A percentile compares a stretch with the other conserved stretches of the same genome.
phyloP scores from a whole-genome alignment of 2,888 invertebrate genomes.

The Dryobotodes eremita region DNA sequence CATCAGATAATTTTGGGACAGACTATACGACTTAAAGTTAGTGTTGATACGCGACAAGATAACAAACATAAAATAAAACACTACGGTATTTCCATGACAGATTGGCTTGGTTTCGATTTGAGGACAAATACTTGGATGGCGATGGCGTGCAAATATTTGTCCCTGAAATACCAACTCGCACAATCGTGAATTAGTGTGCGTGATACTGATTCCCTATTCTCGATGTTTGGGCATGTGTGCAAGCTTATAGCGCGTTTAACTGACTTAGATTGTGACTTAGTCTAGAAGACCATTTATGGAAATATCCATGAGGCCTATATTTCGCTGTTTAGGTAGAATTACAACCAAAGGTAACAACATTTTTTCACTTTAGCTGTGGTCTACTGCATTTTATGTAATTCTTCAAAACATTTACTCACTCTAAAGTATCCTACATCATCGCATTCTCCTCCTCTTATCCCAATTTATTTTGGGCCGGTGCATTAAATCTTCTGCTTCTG shows the following conservation, averaged over 20 bases:
- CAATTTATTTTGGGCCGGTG: too few species aligned
- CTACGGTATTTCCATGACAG: slow-evolving; percentile 11
- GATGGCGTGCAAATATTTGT: slow-evolving; percentile 51
- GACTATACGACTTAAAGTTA: not conserved
- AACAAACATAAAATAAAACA: slow-evolving; percentile 7
- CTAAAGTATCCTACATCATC: too few species aligned
- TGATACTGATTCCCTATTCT: not conserved
- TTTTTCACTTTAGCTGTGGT: too few species aligned
- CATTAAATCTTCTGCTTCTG: too few species aligned
- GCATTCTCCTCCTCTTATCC: too few species aligned
- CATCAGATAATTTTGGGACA: not conserved
- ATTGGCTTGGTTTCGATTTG: slow-evolving; percentile 6
- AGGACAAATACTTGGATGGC: slow-evolving; percentile 37
- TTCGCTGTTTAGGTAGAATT: too few species aligned
- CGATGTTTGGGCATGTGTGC: not conserved
- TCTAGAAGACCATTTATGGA: too few species aligned
- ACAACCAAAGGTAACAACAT: too few species aligned
- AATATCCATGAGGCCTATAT: too few species aligned
- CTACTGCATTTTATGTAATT: too few species aligned
- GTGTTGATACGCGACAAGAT: not conserved
- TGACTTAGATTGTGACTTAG: too few species aligned
- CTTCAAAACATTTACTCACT: too few species aligned
- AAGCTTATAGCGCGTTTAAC: not conserved
- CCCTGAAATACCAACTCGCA: slow-evolving; percentile 24
- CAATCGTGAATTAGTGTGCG: slow-evolving; percentile 7